Conservation (phyloP, 2,888 invertebrate species). For the Diabrotica balteata region DNA sequence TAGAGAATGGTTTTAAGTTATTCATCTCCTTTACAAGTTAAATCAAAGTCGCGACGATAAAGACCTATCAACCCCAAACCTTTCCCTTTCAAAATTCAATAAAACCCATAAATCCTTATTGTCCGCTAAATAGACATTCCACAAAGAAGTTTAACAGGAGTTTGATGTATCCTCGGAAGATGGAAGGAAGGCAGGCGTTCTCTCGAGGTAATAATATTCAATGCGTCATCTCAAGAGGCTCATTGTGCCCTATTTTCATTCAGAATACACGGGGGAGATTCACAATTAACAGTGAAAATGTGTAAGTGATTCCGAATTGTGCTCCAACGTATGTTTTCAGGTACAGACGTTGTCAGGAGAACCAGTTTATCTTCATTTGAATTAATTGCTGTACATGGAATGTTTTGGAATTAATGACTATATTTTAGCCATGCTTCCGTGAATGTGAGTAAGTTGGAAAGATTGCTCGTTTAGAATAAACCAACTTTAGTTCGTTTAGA, state of each 20-base stretch:
- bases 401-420: not conserved
- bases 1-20: too few species aligned
- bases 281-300: constrained; percentile 24
- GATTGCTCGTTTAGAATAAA: too few species aligned
- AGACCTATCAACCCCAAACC: too few species aligned
- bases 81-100: not conserved
- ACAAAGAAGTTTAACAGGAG: constrained; percentile 2
- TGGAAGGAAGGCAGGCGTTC: constrained; percentile 2
- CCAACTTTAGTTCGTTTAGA: too few species aligned
- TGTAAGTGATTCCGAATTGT: constrained; percentile 20
- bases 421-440: not conserved
- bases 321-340: constrained; percentile 8
- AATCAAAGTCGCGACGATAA: too few species aligned
- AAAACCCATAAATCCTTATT: not conserved
- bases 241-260: constrained; percentile 23
- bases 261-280: constrained; percentile 18
- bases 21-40: too few species aligned
- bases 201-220: constrained; percentile 18
- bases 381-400: not conserved
- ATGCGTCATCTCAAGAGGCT: constrained; percentile 21
- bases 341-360: not conserved
- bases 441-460: not conserved
- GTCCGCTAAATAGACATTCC: not conserved
- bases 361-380: not conserved
- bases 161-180: constrained; percentile 7